Base-by-base conservation (phyloP, 2,888 invertebrate species). In the Meliscaeva auricollis region DNA sequence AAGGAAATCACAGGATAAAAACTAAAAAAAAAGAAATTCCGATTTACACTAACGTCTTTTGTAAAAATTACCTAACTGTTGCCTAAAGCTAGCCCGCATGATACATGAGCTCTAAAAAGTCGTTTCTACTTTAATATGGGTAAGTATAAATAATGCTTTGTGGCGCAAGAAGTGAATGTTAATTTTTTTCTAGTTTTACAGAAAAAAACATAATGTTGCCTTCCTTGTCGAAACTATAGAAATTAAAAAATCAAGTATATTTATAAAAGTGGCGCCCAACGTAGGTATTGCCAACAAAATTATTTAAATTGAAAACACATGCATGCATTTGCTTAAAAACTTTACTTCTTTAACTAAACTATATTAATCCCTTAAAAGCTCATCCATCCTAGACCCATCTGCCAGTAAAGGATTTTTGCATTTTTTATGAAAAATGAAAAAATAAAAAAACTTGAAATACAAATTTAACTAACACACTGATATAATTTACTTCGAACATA, bases 401-500 rank as follows among this genome's bases (percentile, higher is more conserved):
- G 38, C 35, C 1, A 3, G 15, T 26, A 17, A 62, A 30, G 3
- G 2, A 30, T 32, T 17, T 32, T 22, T 41, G 60, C n/a, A 38
- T 1, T 7, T 35, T 58, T 41, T n/a, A 22, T n/a, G 22, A 22
- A 15, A 26, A 26, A 26, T 3, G 38, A 9, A 41, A 66, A 66
- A 22, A 3, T 6, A 68, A 41, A 15, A 50, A 58, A 62, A 54
- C 11, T n/a, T 60, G 2, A 46, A 46, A 48, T 66, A 62, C n/a
- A 56, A 62, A 32, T 20, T 22, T 15, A 66, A 52, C 69, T 48
- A 73, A 64, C 80, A 77, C 77, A 76, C 72, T 58, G 58, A 60
- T 15, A 54, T 54, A 68, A 83, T 79, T 66, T 60, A 69, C 74
- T 79, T 75, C 13, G 64, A 78, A 50, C 35, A 13, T 9, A 38